Evolutionary conservation across 2,888 invertebrate species (phyloP), one percentile per base, ranked within the genome.

Genomic region (Euphydryas editha): DNA sequence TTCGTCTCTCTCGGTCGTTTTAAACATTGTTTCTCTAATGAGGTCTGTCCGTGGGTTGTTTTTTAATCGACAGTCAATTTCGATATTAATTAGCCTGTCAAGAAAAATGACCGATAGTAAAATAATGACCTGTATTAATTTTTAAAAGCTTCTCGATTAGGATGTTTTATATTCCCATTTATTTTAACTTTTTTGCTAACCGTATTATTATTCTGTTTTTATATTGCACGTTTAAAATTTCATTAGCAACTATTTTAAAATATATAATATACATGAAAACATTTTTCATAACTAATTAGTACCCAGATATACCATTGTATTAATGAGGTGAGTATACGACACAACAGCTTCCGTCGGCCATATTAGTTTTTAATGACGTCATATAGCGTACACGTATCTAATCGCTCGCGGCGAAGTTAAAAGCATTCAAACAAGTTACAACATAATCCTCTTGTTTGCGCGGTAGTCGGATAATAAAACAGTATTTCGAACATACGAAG

Each of bases 11-110:
- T 24, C 21, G 4, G 5, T n/a, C 21, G 7, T 51, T 51, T 24
- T 6, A 49, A 24, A 51, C 15, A 18, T 46, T 73, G 78, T 76
- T 72, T 74, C 77, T 78, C 76, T 88, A 87, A 87, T 86, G 83
- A 84, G 70, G 70, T 68, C 70, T 68, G 71, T 68, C 59, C 13
- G 59, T 59, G 51, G 66, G 49, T 21, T 36, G 55, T 49, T 65
- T 65, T 68, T 24, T 66, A 62, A 66, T 58, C 20, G 57, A 49
- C 60, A 67, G 67, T 69, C 63, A 63, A 67, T 69, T 69, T 69
- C 44, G 66, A 51, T 51, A 67, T 63, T 67, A 69, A 69, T 69
- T 67, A 69, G 24, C 49, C 63, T 69, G 69, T 69, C 69, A 67
- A 59, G 54, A 57, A 59, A 59, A 20, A 58, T 47, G 62, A 42